Base-by-base conservation (phyloP, 2,888 invertebrate genomes). In the Resseliella maxima region DNA sequence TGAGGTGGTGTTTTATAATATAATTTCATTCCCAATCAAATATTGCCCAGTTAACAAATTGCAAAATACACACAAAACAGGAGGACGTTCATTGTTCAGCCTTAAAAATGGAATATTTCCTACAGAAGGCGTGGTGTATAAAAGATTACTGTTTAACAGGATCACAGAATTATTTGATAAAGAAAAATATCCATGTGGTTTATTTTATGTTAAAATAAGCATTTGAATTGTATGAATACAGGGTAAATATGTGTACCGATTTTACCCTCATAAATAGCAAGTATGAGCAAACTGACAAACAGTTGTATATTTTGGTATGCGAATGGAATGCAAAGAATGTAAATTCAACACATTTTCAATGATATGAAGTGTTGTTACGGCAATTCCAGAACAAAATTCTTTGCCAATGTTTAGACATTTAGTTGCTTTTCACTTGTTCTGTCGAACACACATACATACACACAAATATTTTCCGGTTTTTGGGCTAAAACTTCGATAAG, bases 121-220 rank as follows among this genome's bases (percentile, higher is more conserved):
- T 83, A 83, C 83, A 36, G 81, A 81, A 86, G 86, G 86, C 85
- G 86, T 86, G 86, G 85, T 86, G 86, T 86, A 86, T 86, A 54
- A 54, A 50, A 86, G 85, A 87, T 87, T 86, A 85, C 64, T 38
- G 31, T 38, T 36, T 83, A 86, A 45, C 86, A 87, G 87, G 87
- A 38, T 36, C 64, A 6, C 86, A 87, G 38, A 83, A 83, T n/a
- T n/a, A 35, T 38, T 0, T 1, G 15, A 27, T 12, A n/a, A n/a
- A n/a, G n/a, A n/a, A 59, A 59, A 59, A 24, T 59, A 2, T 59
- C 5, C 27, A 24, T n/a, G 59, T 5, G 21, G 24, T 59, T 59
- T 50, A 21, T n/a, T n/a, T n/a, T n/a, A 50, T 50, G 50, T 6
- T 8, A 21, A 50, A 18, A 18, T 50, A 18, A 12, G 59, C 59